Base-by-base conservation (phyloP, 2,797 vertebrate genomes). In the Anguilla obscura region DNA sequence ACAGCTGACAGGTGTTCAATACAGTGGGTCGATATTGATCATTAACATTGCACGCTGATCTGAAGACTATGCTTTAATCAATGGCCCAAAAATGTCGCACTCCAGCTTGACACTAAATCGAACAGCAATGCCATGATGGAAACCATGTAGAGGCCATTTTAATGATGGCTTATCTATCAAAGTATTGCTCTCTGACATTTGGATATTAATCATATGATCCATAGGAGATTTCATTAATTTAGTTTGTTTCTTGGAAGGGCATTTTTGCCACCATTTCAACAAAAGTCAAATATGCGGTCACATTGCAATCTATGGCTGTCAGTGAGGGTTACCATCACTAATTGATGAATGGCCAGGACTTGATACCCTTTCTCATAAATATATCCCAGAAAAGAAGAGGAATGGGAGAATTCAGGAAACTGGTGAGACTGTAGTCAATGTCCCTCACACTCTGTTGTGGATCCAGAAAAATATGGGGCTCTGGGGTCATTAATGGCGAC, bases 31-130 rank as follows among this genome's bases (percentile, higher is more conserved):
- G 58, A 83, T 69, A 86, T 86, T 69, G 74, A 88, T 86, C 74
- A 71, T 52, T 86, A 80, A 74, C 48, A 69, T 86, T 66, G 58
- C 66, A 45, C 63, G 45, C 48, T 82, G 30, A 58, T 80, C 76
- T 52, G 74, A 83, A 86, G 56, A n/a, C 56, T 63, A 48, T 71
- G 76, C 85, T 63, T 40, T 83, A 83, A 83, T 88, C 85, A 63
- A 88, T 86, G 71, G 71, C 50, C 85, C 84, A 88, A 50, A 88
- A 88, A 85, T 85, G 63, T 76, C 66, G 54, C 66, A 76, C 48
- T 76, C 69, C 56, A 54, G 2, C n/a, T 21, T 84, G 27, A 69
- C 40, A 45, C 60, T 71, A 52, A 84, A 45, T 58, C 45, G 82
- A 76, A 87, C 54, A 12, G 48, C 66, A 48, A 33, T 18, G 50